These are phyloP conservation scores for Larimichthys crocea DNA, from an alignment of 2,113 vertebrate genomes.

Conservation along the genomic window DNA sequence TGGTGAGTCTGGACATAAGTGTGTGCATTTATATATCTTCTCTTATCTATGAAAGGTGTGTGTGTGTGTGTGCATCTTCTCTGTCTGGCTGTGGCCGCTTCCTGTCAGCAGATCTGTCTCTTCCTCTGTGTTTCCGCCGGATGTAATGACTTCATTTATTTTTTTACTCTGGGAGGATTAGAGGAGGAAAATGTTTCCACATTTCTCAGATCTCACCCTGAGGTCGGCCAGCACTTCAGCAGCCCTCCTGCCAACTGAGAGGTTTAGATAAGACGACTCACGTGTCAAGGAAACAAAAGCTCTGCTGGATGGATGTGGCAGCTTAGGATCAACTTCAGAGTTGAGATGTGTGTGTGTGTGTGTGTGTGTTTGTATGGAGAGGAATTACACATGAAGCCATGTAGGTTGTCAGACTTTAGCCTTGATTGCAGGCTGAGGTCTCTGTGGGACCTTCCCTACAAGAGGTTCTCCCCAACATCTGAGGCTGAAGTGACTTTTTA, in stretches of 20 bases:
- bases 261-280: conserved; percentile 15
- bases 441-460: conserved; percentile 26
- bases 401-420: conserved; percentile 33
- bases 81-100: conserved; percentile 1
- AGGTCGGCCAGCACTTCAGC: conserved; percentile 8
- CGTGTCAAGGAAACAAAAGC: conserved; percentile 29
- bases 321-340: conserved; percentile 42
- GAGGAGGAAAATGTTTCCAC: conserved; percentile 11
- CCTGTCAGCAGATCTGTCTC: conserved; percentile 28
- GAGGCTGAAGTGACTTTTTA: not conserved
- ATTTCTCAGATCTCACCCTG: conserved; percentile 28
- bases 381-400: conserved; percentile 33
- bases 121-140: not conserved
- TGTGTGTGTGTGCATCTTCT: not conserved
- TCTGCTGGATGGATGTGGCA: conserved; percentile 24
- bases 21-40: not conserved
- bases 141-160: conserved; percentile 31
- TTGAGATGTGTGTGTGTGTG: not conserved
- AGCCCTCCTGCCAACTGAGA: conserved; percentile 15
- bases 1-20: not conserved
- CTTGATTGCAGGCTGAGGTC: conserved; percentile 9
- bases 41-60: not conserved
- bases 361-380: not conserved
- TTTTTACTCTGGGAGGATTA: conserved; percentile 7
- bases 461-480: conserved; percentile 8